phyloP scores from a whole-genome alignment of 2,113 vertebrate genomes.

The Proteles cristata region DNA sequence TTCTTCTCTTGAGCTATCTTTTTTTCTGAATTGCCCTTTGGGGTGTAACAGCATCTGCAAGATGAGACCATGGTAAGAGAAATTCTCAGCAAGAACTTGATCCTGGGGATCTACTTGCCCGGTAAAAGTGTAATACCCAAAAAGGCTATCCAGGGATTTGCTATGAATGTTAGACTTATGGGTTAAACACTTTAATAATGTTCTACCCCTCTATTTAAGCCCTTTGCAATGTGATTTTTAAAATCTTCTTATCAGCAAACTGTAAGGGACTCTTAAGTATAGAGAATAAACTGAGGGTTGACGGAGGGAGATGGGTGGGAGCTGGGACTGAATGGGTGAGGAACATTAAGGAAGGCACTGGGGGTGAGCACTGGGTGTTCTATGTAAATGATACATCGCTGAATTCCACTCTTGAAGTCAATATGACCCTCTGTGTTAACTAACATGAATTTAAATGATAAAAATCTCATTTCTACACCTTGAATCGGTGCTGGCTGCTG shows the following conservation, averaged over 20 bases:
- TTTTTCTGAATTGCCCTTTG: background rate
- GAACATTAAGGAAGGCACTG: too few species aligned
- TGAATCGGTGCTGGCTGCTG: background rate
- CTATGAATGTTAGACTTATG: background rate
- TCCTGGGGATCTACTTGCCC: background rate
- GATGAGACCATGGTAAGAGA: background rate
- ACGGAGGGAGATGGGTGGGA: too few species aligned
- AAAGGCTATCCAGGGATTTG: background rate
- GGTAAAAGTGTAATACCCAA: background rate
- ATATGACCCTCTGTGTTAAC: too few species aligned
- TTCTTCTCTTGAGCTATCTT: background rate
- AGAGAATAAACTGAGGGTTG: too few species aligned
- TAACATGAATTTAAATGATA: too few species aligned
- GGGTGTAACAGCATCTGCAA: background rate
- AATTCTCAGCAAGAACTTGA: background rate
- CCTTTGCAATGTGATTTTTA: background rate
- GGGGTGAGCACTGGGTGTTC: too few species aligned
- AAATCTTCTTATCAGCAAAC: background rate
- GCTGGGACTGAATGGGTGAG: too few species aligned
- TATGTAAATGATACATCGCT: too few species aligned
- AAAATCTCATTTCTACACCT: background rate
- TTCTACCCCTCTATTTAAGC: background rate
- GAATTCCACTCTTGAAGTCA: too few species aligned
- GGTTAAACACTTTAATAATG: background rate
- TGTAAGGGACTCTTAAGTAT: too few species aligned